Base-by-base conservation (phyloP, 2,113 vertebrate genomes). In the Ciconia stormi region DNA sequence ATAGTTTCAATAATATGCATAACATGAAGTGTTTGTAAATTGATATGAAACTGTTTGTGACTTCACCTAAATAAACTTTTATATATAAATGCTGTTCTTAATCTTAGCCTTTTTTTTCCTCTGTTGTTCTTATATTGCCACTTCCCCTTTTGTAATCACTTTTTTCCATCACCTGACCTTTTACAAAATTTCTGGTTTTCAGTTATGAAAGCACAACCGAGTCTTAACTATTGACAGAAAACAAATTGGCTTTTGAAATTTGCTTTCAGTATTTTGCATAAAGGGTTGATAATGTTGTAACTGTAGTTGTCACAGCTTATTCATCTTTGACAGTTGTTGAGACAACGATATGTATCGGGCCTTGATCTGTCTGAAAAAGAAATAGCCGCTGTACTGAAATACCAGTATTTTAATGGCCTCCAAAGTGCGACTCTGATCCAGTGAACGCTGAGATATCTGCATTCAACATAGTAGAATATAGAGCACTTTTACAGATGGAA, bases 41-140 rank as follows among this genome's bases (percentile, higher is more conserved):
- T 86, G 87, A 55, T 96, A 80, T 58, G 49, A 90, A 90, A 94
- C 46, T 94, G 94, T 97, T 97, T 97, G 96, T 97, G 96, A 94
- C 40, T 91, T 95, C 96, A 95, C 94, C 93, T 95, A 88, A 97
- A 97, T 97, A 97, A 97, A 97, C 94, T 97, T 96, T 97, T 95
- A 70, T 97, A 96, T 95, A 95, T 91, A 97, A 95, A 88, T 77
- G 47, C 55, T 77, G 40, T 72, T 92, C 49, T 88, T 88, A 71
- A 79, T 82, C 58, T 86, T 82, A 82, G 4, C 49, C 21, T 89
- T n/a, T 90, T 90, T 94, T 82, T 61, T 50, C 11, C 18, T 61
- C 29, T 27, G 34, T 72, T 32, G 29, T 72, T 87, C 67, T 93
- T 82, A 7, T 9, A 36, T 53, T 83, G 34, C 38, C 13, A 11